Evolutionary conservation across 2,888 invertebrate genomes (phyloP), one percentile per base, ranked within the genome.

Genomic region (Chrysotoxum bicinctum): DNA sequence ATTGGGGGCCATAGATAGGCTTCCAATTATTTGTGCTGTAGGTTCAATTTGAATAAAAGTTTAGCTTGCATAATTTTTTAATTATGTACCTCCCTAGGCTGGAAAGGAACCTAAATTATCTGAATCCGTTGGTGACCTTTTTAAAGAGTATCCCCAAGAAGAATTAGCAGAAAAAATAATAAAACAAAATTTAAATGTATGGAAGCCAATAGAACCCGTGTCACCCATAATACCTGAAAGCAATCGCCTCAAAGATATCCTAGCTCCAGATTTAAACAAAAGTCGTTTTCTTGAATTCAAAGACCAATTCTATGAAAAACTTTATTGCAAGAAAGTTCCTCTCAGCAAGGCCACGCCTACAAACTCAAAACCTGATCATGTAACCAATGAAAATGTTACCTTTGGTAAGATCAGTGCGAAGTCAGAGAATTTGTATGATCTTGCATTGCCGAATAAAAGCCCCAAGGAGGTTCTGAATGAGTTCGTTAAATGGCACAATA

Each of bases 251-350:
- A 88, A 88, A 9, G 89, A 91, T 14, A 40, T 91, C 10, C 6
- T 91, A 4, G 86, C 87, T 52, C 80, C 88, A 0, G 90, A 91
- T 52, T 78, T 88, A 12, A 86, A 88, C n/a, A 91, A 91, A 78
- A 89, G 90, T 1, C 90, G 90, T 1, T 91, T 91, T 64, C 58
- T 88, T 0, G 86, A 86, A 10, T 91, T 91, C 72, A 90, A 88
- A 52, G 91, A 91, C 58, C 88, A 88, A 50, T 89, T 91, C 79
- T 89, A 88, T 3, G 91, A 91, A 83, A 89, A 90, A 6, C 87
- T 90, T 87, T 91, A 89, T 45, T 88, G 89, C 8, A 90, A 89
- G n/a, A 89, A 88, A 30, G 69, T 89, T 3, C 87, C 85, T 2
- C 73, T 91, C 45, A 91, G 90, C 1, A 77, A 89, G 37, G 75